phyloP scores from a whole-genome alignment of 2,113 vertebrate genomes.

The Megaceryle maxima region DNA sequence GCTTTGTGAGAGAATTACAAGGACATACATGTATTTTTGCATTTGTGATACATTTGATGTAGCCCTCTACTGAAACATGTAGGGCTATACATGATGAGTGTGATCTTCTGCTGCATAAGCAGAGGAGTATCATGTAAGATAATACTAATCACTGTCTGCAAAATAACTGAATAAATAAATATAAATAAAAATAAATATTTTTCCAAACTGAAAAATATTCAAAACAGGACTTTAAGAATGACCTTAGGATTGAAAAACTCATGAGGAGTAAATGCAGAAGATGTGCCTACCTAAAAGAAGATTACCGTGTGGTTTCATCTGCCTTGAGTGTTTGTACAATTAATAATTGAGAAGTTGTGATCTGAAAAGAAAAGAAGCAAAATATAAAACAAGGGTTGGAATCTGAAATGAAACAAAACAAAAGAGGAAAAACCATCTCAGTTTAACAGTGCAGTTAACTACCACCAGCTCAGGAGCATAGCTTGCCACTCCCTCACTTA shows the following conservation, averaged over 20 bases:
- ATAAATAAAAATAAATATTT: neutral
- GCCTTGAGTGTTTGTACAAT: neutral
- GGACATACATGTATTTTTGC: neutral
- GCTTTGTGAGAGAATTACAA: neutral
- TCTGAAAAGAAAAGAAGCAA: neutral
- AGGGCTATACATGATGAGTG: neutral
- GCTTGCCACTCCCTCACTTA: neutral
- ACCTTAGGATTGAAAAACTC: neutral
- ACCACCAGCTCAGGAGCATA: neutral
- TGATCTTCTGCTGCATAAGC: neutral
- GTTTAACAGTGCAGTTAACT: neutral
- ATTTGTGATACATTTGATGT: neutral
- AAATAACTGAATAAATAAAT: neutral
- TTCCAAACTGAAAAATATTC: neutral
- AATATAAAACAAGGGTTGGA: neutral
- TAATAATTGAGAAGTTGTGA: neutral
- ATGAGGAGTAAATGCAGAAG: neutral
- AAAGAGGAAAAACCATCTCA: neutral
- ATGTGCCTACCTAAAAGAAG: neutral
- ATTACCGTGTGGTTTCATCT: neutral
- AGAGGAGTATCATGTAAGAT: neutral
- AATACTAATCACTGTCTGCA: neutral
- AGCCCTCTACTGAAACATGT: neutral
- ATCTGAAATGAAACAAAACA: neutral
- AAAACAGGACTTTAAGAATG: neutral